These are phyloP conservation scores for Furcifer pardalis DNA, from an alignment of 2,797 vertebrate species.

Conservation along the genomic window DNA sequence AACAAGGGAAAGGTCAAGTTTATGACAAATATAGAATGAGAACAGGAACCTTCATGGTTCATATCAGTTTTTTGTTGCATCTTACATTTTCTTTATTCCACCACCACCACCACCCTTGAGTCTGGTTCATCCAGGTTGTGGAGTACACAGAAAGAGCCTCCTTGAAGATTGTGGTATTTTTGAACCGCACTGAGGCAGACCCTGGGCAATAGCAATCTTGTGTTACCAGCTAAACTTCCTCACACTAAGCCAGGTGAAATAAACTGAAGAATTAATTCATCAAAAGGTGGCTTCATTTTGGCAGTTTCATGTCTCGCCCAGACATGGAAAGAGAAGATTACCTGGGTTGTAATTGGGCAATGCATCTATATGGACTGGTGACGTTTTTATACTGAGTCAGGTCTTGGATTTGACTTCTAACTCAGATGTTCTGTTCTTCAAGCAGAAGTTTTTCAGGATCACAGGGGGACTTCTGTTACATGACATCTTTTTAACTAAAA, in stretches of 20 bases:
- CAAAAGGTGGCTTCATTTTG: too few species aligned
- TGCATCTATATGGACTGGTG: background rate
- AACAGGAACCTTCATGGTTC: background rate
- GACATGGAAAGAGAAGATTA: too few species aligned
- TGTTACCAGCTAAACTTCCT: too few species aligned
- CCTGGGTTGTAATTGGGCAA: background rate
- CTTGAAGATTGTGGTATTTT: too few species aligned
- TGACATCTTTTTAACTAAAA: background rate
- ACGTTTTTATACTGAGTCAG: background rate
- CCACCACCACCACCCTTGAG: background rate
- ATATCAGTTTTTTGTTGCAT: background rate
- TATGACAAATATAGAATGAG: background rate
- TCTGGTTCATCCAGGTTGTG: background rate
- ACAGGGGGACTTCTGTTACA: background rate
- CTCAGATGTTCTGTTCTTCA: background rate
- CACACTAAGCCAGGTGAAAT: too few species aligned
- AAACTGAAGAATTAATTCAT: too few species aligned
- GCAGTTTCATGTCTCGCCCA: too few species aligned
- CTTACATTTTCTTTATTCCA: too few species aligned
- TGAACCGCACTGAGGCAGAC: too few species aligned
- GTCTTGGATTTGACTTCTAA: background rate
- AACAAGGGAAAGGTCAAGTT: constrained; percentile 18
- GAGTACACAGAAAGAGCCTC: too few species aligned
- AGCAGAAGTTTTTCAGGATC: background rate
- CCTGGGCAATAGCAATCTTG: too few species aligned